Base-by-base conservation (phyloP, 2,888 invertebrate genomes). In the Yponomeuta plumbellus region DNA sequence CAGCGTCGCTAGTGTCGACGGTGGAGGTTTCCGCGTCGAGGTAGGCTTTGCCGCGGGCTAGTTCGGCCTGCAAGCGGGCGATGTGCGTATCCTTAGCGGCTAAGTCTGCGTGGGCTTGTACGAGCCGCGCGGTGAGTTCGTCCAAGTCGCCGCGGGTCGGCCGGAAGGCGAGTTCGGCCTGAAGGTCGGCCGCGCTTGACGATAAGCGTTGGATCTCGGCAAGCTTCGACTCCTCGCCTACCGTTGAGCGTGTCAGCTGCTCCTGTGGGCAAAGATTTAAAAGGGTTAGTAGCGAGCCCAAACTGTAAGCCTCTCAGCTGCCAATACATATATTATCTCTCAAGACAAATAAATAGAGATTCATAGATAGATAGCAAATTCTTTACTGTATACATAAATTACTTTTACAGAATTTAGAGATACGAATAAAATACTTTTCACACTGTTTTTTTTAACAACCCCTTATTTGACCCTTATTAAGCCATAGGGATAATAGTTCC, bases 81-180 rank as follows among this genome's bases (percentile, higher is more conserved):
- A 84, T 71, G 61, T 75, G 74, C 52, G 74, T 74, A 20, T 80
- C 77, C 66, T 72, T 73, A 59, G 76, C 79, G 62, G 78, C 73
- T 6, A 88, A 71, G n/a, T 86, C 83, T 20, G 75, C 74, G 40
- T 85, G 81, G 23, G 88, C 78, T 8, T 76, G 71, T 52, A 72
- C 81, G 34, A 88, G 77, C 67, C 88, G 86, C 70, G 86, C 85
- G 74, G 91, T 85, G 72, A 93, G 91, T 75, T 92, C 92, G 79
- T 93, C 92, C 75, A 92, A 79, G 78, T 92, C 92, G 70, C 89
- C 88, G 72, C 92, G 91, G 67, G 93, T 92, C 72, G 93, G 93
- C 66, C 93, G 86, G 83, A 92, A 92, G 64, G 93, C 92, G 68
- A 93, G 89, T 80, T 93, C 92, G 68, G 93, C 88, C 70, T 92